Evolutionary conservation across 2,797 vertebrate species (phyloP), one percentile per base, ranked within the genome.

Genomic region (Acipenser oxyrinchus): DNA sequence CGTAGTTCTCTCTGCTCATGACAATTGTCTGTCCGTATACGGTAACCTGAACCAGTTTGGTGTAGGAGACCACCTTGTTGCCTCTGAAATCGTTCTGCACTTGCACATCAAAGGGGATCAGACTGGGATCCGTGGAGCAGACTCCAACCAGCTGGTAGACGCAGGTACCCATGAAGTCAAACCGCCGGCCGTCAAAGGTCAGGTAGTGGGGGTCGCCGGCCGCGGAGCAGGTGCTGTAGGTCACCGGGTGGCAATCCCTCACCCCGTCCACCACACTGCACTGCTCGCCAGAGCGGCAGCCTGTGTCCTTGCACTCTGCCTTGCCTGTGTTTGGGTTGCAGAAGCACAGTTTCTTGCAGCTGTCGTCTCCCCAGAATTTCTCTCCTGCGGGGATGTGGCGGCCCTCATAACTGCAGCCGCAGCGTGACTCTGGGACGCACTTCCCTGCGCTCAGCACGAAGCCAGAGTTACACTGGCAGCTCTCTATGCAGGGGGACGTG

Each of bases 71-170:
- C 18, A 37, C 72, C 1, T 60, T 78, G 70, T 12, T 88, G 48
- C 81, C 83, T 11, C 82, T 69, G 53, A 82, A 50, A 8, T 88
- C 80, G 70, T 90, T 89, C 67, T 89, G 86, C 61, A 88, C 86
- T 10, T 76, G 68, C 1, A 91, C 75, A 23, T 89, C 72, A 68
- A 89, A 89, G 0, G 78, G 74, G 6, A 76, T 77, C 9, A 90
- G 73, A 0, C 69, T 79, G 8, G 74, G 60, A 60, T 78, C 10
- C 0, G 72, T 77, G 55, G 73, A 72, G 70, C 81, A 86, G n/a
- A 89, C 72, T 11, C 72, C 77, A 15, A 69, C 79, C 49, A 92
- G 71, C 67, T 86, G 81, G 72, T 90, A 89, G 53, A 80, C 64
- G 49, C 85, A 86, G 9, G 81, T 82, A 49, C 87, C 85, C 70